Evolutionary conservation across 2,797 vertebrate species (phyloP).

Genomic region (Pseudochirops cupreus): DNA sequence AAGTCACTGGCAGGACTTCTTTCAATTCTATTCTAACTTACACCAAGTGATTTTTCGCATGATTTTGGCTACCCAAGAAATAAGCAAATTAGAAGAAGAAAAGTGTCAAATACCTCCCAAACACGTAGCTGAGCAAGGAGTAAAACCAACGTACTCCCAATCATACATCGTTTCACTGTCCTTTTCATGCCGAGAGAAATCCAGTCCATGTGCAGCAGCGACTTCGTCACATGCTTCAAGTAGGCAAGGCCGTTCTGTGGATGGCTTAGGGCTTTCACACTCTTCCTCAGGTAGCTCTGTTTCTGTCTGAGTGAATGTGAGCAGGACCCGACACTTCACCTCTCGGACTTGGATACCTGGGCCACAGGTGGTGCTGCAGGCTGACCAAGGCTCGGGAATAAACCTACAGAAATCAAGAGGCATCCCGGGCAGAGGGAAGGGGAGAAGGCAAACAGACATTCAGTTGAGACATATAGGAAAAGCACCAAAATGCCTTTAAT

Average conservation of each 20-base stretch:
- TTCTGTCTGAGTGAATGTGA: slow-evolving; percentile 92
- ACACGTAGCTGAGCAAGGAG: slow-evolving; percentile 91
- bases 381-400: slow-evolving; percentile 92
- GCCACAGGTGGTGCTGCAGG: slow-evolving; percentile 92
- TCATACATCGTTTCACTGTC: slow-evolving; percentile 82
- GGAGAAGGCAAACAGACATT: not conserved
- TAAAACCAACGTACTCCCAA: slow-evolving; percentile 94
- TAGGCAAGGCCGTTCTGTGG: slow-evolving; percentile 86
- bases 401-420: slow-evolving; percentile 86
- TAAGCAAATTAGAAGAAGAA: not conserved
- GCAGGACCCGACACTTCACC: slow-evolving; percentile 91
- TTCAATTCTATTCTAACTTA: not conserved
- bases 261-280: slow-evolving; percentile 87
- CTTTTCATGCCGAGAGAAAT: slow-evolving; percentile 53
- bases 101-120: slow-evolving; percentile 87
- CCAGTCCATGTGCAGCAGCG: slow-evolving; percentile 56
- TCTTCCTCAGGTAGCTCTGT: slow-evolving; percentile 94
- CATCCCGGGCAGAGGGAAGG: no score
- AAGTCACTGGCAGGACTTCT: not conserved
- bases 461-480: not conserved
- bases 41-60: not conserved
- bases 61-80: not conserved
- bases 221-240: slow-evolving; percentile 84
- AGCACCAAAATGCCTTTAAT: fast-evolving
- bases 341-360: slow-evolving; percentile 88